phyloP scores from a whole-genome alignment of 2,797 vertebrate species.

The Cirrhinus molitorella region DNA sequence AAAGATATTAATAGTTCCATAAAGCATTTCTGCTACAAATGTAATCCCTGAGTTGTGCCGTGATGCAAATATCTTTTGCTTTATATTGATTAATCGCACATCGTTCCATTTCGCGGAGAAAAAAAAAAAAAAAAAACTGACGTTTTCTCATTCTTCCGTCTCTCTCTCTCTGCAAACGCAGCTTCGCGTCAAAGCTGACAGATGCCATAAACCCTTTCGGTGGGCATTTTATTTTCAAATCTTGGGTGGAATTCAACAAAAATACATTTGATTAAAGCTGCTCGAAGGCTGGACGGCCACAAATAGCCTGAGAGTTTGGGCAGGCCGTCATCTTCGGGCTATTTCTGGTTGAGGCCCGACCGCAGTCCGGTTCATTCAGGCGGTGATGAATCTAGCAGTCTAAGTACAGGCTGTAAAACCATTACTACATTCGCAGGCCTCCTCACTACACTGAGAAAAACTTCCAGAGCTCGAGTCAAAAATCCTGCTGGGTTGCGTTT shows the following conservation, averaged over 20 bases:
- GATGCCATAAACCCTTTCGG: constrained; percentile 29
- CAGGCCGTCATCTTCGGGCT: constrained; percentile 62
- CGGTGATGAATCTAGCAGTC: constrained; percentile 58
- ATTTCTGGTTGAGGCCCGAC: constrained; percentile 50
- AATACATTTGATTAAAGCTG: constrained; percentile 65
- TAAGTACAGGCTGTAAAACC: constrained; percentile 28
- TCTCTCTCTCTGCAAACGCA: not conserved
- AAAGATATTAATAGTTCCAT: constrained; percentile 67
- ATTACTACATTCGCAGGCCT: not conserved
- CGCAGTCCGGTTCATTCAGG: constrained; percentile 56
- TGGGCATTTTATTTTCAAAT: constrained; percentile 50
- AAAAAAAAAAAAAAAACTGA: no score
- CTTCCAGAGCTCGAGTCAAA: no score
- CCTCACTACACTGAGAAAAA: not conserved
- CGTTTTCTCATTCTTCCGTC: constrained; percentile 1
- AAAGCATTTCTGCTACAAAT: constrained; percentile 63
- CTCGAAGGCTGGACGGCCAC: constrained; percentile 48
- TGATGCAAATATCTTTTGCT: constrained; percentile 60
- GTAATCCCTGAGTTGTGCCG: constrained; percentile 54
- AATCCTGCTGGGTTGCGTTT: not conserved
- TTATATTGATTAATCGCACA: constrained; percentile 54
- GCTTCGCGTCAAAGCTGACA: not conserved
- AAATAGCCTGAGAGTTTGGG: constrained; percentile 50
- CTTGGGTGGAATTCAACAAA: constrained; percentile 59
- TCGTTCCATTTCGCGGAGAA: constrained; percentile 17